These are phyloP conservation scores for Lacerta bilineata DNA, from an alignment of 2,797 vertebrate species.

Conservation along the genomic window DNA sequence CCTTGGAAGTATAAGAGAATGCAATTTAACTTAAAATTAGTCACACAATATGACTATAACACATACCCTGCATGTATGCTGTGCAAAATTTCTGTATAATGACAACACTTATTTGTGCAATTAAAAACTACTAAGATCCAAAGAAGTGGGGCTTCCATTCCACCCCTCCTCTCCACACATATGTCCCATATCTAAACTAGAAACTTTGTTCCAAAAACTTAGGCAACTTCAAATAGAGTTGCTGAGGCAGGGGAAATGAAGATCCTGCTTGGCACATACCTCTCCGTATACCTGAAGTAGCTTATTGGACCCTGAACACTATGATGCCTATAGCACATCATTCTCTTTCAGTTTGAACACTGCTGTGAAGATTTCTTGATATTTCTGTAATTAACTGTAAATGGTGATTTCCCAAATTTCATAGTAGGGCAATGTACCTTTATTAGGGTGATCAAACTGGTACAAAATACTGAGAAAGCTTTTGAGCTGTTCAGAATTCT, in stretches of 20 bases:
- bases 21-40: neutral
- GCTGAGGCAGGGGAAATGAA: neutral
- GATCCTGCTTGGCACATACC: neutral
- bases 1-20: slow-evolving; percentile 11
- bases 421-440: neutral
- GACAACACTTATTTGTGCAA: neutral
- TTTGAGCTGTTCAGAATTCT: neutral
- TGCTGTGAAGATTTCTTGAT: neutral
- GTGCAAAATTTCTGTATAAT: neutral
- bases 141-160: neutral
- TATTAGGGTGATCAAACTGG: neutral
- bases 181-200: neutral
- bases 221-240: neutral
- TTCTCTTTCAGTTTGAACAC: neutral
- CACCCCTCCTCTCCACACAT: no score
- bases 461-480: neutral
- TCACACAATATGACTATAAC: slow-evolving; percentile 1
- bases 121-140: neutral
- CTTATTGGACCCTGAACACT: neutral
- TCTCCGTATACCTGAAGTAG: neutral
- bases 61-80: neutral
- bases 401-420: neutral
- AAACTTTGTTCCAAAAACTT: neutral
- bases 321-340: neutral
- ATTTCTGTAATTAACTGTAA: neutral